Base-by-base conservation (phyloP, 2,113 vertebrate species). In the Urocolius indicus region DNA sequence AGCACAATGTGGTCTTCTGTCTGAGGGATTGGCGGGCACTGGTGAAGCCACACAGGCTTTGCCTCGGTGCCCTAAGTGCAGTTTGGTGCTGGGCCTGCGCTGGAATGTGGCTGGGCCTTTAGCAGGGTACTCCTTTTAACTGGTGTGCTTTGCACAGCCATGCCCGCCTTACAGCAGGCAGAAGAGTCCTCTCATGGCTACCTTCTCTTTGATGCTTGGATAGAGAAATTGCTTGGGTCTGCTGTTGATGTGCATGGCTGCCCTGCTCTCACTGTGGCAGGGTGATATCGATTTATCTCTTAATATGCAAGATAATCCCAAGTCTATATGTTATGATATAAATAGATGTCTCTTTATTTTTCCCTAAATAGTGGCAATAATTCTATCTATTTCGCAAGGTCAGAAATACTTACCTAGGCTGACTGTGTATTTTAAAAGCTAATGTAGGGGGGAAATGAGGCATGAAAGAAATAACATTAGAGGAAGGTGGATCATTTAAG, bases 391-490 rank as follows among this genome's bases (percentile, higher is more conserved):
- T 27, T 88, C 30, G 26, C 51, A 55, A 67, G 48, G 41, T 95
- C 27, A 90, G 38, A 95, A 95, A 84, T 93, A 91, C 87, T 61
- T 10, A 61, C 59, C 11, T 77, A 48, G 45, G 11, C 51, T 86
- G 75, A 61, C 57, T 72, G 49, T 45, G 16, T 82, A 26, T 93
- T 95, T 95, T 90, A 76, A 83, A 89, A 95, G 34, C 36, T 94
- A 83, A 83, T 87, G 58, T 83, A 87, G 49, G 21, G 32, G 46
- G 75, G 9, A 90, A 93, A 81, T 88, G 85, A 93, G 34, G 72
- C 68, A 16, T 95, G 79, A 94, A 97, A 71, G 68, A 86, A 95
- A 49, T 80, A 85, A 65, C 51, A 74, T 14, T 80, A 82, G 26
- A 38, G 49, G 89, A 45, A 78, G 30, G 49, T 73, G 81, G 89